Percentiles rank a stretch among this genome's conserved stretches.
phyloP scores from a whole-genome alignment of 2,113 vertebrate genomes.

The Sarotherodon lohbergeri region DNA sequence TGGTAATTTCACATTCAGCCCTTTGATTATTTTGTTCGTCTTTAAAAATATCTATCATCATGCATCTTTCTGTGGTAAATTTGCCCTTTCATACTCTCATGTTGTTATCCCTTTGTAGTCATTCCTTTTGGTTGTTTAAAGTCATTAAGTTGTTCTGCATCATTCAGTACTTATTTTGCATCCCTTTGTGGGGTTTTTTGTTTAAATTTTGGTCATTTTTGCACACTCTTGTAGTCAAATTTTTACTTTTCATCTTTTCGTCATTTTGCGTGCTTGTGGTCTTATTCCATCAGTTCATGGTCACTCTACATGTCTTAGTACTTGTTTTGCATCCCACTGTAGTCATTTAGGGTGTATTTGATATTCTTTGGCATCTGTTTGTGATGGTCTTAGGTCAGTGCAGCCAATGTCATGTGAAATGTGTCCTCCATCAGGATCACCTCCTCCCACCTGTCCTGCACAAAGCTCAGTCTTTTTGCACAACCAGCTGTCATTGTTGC shows the following conservation, averaged over 20 bases:
- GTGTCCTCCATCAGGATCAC: neutral
- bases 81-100: accelerated
- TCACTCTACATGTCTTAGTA: neutral
- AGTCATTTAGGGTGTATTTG: neutral
- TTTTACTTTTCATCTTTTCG: accelerated
- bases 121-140: neutral
- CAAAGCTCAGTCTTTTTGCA: neutral
- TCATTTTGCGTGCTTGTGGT: neutral
- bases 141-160: neutral
- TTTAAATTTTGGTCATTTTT: neutral
- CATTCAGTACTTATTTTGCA: neutral
- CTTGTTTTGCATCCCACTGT: neutral
- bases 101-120: neutral
- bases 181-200: accelerated
- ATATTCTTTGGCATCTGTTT: neutral
- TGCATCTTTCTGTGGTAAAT: neutral
- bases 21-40: neutral
- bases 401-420: neutral
- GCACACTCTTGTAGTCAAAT: neutral
- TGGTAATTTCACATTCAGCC: neutral
- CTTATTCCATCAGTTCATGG: neutral
- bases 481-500: neutral
- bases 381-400: neutral
- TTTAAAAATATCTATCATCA: neutral
- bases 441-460: neutral